Evolutionary conservation across 2,113 vertebrate genomes (phyloP).

Genomic region (Dicaeum eximium): DNA sequence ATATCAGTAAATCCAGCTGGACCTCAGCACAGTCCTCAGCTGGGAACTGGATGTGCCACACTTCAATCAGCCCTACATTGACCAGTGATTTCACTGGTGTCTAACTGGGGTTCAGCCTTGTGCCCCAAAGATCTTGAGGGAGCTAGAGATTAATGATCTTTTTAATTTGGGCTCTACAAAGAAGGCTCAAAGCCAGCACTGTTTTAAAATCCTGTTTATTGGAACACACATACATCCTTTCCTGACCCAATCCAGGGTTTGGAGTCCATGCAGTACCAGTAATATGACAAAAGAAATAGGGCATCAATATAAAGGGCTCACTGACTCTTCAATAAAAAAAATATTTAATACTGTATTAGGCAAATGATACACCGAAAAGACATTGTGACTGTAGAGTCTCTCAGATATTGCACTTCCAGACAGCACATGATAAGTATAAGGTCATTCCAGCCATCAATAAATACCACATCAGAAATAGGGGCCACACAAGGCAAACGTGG

Average conservation of each 20-base stretch:
- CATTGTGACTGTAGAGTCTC: conserved; percentile 59
- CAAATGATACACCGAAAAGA: conserved; percentile 55
- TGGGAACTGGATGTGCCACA: neutral
- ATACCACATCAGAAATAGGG: conserved; percentile 70
- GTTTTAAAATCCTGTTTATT: conserved; percentile 79
- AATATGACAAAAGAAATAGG: conserved; percentile 54
- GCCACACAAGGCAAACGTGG: conserved; percentile 73
- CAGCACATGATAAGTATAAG: conserved; percentile 68
- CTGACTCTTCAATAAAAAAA: conserved; percentile 70
- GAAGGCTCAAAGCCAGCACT: conserved; percentile 19
- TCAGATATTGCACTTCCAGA: conserved; percentile 73
- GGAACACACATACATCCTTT: conserved; percentile 65
- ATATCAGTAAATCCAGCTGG: neutral
- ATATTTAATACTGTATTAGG: conserved; percentile 60
- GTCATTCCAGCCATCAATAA: conserved; percentile 73
- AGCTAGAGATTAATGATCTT: neutral
- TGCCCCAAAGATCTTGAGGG: neutral
- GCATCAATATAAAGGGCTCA: conserved; percentile 59
- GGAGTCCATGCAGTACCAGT: conserved; percentile 71
- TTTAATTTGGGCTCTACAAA: conserved; percentile 11
- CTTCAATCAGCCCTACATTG: neutral
- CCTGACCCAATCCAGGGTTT: conserved; percentile 61
- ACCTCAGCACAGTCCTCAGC: rapidly evolving
- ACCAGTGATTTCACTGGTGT: neutral
- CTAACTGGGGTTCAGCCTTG: neutral